These are phyloP conservation scores for Strongylocentrotus purpuratus DNA, from an alignment of 35 echinoderm and acorn worm species.

Conservation along the genomic window DNA sequence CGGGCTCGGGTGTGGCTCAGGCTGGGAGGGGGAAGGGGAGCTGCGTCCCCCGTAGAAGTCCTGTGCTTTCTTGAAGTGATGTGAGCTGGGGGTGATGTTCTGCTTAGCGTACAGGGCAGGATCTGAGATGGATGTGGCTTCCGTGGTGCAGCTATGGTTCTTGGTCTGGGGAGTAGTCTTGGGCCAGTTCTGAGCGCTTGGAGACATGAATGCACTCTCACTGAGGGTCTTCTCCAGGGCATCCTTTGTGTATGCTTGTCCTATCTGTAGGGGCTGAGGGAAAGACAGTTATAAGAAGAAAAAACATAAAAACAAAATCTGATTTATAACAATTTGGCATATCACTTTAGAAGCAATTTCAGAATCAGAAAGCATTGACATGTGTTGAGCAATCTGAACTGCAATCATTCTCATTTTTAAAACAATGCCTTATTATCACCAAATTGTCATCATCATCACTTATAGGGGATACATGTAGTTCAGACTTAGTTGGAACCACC, in stretches of 20 bases:
- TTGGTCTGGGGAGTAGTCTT: constrained; percentile 33
- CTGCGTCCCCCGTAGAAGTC: constrained; percentile 54
- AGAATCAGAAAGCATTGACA: no score
- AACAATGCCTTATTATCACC: no score
- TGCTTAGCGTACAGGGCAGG: constrained; percentile 48
- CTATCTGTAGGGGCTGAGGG: not conserved
- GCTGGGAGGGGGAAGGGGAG: not conserved
- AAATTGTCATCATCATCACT: no score
- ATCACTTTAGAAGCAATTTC: no score
- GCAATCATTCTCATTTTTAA: no score
- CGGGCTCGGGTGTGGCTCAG: not conserved
- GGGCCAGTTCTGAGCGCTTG: constrained; percentile 3
- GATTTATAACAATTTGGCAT: no score
- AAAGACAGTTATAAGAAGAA: no score
- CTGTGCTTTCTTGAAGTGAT: constrained; percentile 79
- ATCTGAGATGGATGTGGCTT: constrained; percentile 86
- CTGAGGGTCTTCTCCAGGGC: not conserved
- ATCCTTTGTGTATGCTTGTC: not conserved
- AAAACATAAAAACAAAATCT: no score
- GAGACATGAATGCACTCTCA: not conserved
- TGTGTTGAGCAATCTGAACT: no score
- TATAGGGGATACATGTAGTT: no score
- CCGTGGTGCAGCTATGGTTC: constrained; percentile 67
- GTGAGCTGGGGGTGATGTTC: constrained; percentile 54
- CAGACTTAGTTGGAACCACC: no score